A percentile compares a stretch with the other conserved stretches of the same genome.
These are phyloP conservation scores for Drosophila trichaetosa DNA, from an alignment of 2,888 invertebrate species.

Conservation along the genomic window DNA sequence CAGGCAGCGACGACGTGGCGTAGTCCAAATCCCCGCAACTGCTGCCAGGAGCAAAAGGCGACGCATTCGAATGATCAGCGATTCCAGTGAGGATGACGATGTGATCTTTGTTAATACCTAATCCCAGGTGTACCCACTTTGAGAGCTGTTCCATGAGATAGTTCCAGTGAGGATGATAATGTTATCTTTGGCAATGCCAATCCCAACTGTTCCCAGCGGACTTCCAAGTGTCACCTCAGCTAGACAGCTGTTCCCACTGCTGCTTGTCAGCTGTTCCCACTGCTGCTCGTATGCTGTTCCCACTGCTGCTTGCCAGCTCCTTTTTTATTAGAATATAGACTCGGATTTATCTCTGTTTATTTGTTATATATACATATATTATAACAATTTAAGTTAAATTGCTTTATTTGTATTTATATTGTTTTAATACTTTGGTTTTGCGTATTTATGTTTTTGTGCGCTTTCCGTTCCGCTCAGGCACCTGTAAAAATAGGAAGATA, in stretches of 20 bases:
- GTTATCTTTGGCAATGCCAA: constrained; percentile 10
- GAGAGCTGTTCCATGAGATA: not conserved
- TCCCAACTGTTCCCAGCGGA: too few species aligned
- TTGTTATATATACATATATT: constrained; percentile 23
- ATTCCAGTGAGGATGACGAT: constrained; percentile 66
- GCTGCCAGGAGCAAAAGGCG: constrained; percentile 36
- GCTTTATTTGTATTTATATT: constrained; percentile 35
- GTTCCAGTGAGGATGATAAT: constrained; percentile 57
- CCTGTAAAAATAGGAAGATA: constrained; percentile 14
- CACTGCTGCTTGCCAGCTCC: not conserved
- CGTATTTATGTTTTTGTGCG: constrained; percentile 10
- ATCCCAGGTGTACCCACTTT: not conserved
- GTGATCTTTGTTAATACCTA: constrained; percentile 11
- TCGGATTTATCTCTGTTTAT: constrained; percentile 26
- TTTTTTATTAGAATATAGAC: constrained; percentile 3
- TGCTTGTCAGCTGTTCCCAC: constrained; percentile 1
- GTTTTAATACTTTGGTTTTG: constrained; percentile 58
- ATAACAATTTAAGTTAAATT: constrained; percentile 30
- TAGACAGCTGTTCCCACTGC: not conserved
- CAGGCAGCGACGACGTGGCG: constrained; percentile 60
- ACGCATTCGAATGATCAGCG: constrained; percentile 46
- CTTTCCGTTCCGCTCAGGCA: not conserved
- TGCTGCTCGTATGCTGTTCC: not conserved
- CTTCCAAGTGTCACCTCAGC: not conserved
- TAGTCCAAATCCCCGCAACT: not conserved